Evolutionary conservation across 2,797 vertebrate genomes (phyloP).

Genomic region (Podargus strigoides): DNA sequence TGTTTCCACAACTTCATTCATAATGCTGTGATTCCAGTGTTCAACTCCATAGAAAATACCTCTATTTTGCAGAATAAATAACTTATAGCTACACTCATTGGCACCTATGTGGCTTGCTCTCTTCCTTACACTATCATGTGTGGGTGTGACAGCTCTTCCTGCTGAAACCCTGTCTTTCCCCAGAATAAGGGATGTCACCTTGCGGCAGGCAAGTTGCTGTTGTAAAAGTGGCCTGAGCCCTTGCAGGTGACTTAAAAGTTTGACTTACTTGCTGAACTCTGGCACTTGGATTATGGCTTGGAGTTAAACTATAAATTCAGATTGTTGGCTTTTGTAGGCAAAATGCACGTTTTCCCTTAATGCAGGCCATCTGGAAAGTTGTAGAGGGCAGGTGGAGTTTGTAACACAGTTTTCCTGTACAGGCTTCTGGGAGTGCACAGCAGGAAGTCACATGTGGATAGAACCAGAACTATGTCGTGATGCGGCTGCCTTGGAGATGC

Average conservation of each 20-base stretch:
- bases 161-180: background rate
- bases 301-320: background rate
- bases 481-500: background rate
- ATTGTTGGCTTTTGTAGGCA: background rate
- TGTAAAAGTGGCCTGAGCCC: background rate
- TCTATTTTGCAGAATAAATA: conserved; percentile 73
- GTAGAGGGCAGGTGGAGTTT: background rate
- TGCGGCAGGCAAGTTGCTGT: background rate
- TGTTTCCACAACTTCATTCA: conserved; percentile 46
- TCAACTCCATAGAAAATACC: conserved; percentile 61
- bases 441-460: background rate
- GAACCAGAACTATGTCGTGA: fast-evolving
- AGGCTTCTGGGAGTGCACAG: background rate
- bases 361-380: background rate
- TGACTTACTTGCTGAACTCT: background rate
- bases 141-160: conserved; percentile 18
- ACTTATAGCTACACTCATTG: conserved; percentile 55
- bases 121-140: background rate
- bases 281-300: background rate
- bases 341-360: background rate
- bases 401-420: background rate
- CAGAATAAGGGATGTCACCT: background rate
- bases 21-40: conserved; percentile 57
- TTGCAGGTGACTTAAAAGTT: background rate
- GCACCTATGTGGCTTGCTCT: background rate